A percentile compares a stretch with the other conserved stretches of the same genome.
These are phyloP conservation scores for Aptenodytes forsteri DNA, from an alignment of 2,113 vertebrate species.

Conservation along the genomic window DNA sequence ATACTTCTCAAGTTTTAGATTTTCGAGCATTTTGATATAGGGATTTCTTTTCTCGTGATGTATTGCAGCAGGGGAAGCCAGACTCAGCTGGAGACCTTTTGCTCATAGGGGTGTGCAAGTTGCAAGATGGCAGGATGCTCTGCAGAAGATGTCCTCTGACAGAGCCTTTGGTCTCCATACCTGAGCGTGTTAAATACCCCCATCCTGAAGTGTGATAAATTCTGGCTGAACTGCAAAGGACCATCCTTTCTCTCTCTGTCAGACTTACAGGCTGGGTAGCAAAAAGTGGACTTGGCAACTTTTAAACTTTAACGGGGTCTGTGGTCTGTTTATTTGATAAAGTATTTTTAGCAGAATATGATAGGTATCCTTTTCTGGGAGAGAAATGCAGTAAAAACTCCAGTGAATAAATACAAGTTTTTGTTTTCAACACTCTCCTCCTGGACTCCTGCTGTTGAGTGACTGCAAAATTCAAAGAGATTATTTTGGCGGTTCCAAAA, in stretches of 20 bases:
- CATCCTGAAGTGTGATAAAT: background rate
- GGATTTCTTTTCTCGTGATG: background rate
- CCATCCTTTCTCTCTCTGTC: background rate
- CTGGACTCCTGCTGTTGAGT: slow-evolving; percentile 22
- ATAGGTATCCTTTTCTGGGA: background rate
- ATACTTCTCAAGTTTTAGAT: background rate
- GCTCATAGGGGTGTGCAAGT: accelerated
- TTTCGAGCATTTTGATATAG: background rate
- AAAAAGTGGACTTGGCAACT: background rate
- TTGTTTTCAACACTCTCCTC: slow-evolving; percentile 35
- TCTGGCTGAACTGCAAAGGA: background rate
- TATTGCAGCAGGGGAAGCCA: background rate
- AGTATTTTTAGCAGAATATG: background rate
- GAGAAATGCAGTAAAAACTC: background rate
- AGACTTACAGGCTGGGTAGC: background rate
- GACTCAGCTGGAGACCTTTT: background rate
- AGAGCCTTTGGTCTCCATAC: background rate
- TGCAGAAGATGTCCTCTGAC: background rate
- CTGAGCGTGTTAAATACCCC: background rate
- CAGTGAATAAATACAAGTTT: slow-evolving; percentile 19
- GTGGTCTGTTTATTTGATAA: background rate
- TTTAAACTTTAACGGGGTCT: background rate
- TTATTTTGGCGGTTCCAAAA: background rate
- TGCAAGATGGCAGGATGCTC: background rate
- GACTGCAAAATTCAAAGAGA: slow-evolving; percentile 35